Evolutionary conservation across 1,140 invertebrate genomes (phyloP), one percentile per base, ranked within the genome.

Genomic region (Agrypnia vestita): DNA sequence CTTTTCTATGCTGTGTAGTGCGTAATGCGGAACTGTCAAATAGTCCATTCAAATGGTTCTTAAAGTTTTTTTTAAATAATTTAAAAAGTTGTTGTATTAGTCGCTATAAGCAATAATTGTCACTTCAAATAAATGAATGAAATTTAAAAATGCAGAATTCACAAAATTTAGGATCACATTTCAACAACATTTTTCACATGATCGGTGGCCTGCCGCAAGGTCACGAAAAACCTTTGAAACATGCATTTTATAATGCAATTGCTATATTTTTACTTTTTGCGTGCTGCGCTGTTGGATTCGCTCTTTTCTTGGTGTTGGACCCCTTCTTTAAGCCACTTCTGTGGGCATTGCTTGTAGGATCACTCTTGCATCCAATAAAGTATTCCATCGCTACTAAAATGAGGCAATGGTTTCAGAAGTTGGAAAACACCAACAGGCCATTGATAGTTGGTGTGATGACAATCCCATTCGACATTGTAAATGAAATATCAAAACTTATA

Each of bases 261-360:
- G 95, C 95, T 11, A 86, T 95, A 53, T 91, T 94, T 80, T 89
- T 95, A 25, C 85, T 95, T 72, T 89, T 91, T 47, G 85, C 94
- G 55, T 92, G 92, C 82, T 92, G 91, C 84, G 91, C 91, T 1
- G 94, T 94, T 11, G 90, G 93, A 25, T 95, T 93, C 84, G 95
- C 96, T 4, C 91, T 98, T 13, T 97, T 96, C 85, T 85, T 92
- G 17, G 91, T 92, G 43, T 87, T 98, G 6, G 94, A 96, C 85
- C 96, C 97, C 0, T 99, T 99, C 88, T 92, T 98, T 15, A 95
- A 96, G 84, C 96, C 97, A 0, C 86, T 99, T 46, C 91, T 98
- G 78, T 99, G 97, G 97, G 97, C 97, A 4, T 88, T 98, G 61
- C 87, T 99, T 13, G 96, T 97, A 64, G 97, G 97, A 12, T 96